phyloP scores from a whole-genome alignment of 2,113 vertebrate species.

The Tupaia tana region DNA sequence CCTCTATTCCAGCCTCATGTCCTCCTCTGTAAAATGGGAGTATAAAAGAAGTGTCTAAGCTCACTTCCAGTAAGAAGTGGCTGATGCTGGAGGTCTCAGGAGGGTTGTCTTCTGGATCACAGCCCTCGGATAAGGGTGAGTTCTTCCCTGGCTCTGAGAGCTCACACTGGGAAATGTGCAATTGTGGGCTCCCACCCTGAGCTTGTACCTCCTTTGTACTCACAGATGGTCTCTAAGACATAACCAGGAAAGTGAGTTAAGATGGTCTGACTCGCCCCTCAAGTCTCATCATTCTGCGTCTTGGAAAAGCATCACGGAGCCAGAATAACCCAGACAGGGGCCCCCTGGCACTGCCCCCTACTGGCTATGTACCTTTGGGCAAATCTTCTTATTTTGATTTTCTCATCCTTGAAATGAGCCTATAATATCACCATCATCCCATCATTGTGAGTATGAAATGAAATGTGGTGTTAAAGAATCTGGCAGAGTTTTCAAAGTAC shows the following conservation, averaged over 20 bases:
- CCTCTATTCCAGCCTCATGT: not conserved
- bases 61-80: not conserved
- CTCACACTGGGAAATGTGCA: not conserved
- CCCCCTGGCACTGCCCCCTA: not conserved
- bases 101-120: not conserved
- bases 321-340: not conserved
- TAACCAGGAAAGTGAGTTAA: not conserved
- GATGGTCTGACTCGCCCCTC: conserved; percentile 51
- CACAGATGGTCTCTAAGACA: not conserved
- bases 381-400: not conserved
- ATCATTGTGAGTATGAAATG: not conserved
- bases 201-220: not conserved
- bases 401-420: not conserved
- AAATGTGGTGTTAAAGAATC: not conserved
- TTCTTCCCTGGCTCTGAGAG: not conserved
- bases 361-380: not conserved
- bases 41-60: not conserved
- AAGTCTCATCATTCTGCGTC: conserved; percentile 16
- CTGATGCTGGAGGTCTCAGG: not conserved
- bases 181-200: not conserved
- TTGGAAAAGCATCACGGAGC: not conserved
- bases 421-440: not conserved
- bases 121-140: not conserved
- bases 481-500: not conserved
- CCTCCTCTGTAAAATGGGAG: not conserved